phyloP scores from a whole-genome alignment of 2,797 vertebrate species.

The Lithobates pipiens region DNA sequence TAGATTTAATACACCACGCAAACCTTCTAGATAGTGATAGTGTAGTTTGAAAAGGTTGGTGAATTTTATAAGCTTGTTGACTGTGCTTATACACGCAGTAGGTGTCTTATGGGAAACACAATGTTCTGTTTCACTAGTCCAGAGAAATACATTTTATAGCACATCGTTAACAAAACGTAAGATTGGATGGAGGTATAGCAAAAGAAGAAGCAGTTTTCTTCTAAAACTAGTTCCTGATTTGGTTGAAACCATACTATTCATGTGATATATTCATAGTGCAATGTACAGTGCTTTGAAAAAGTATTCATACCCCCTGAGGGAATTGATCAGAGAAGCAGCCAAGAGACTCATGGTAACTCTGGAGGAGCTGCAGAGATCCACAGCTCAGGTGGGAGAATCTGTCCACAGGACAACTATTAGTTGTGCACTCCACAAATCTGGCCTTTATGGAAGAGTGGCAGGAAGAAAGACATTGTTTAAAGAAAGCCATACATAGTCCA shows the following conservation, averaged over 20 bases:
- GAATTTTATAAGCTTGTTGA: background rate
- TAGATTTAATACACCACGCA: too few species aligned
- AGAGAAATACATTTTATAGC: background rate
- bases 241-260: conserved; percentile 18
- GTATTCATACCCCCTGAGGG: too few species aligned
- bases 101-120: conserved; percentile 14
- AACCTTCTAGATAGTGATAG: too few species aligned
- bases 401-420: too few species aligned
- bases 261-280: conserved; percentile 9
- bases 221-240: conserved; percentile 15
- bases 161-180: conserved; percentile 29
- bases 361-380: too few species aligned
- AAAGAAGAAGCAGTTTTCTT: conserved; percentile 32
- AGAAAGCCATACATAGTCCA: too few species aligned
- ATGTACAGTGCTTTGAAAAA: background rate
- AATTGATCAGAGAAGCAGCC: too few species aligned
- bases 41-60: background rate
- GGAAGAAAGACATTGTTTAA: too few species aligned
- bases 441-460: too few species aligned
- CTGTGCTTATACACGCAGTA: conserved; percentile 1
- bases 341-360: too few species aligned
- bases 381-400: too few species aligned
- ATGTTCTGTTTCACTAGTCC: conserved; percentile 17
- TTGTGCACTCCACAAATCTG: too few species aligned
- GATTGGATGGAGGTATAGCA: background rate